Evolutionary conservation across 2,888 invertebrate genomes (phyloP).

Genomic region (Augochlorella aurata): DNA sequence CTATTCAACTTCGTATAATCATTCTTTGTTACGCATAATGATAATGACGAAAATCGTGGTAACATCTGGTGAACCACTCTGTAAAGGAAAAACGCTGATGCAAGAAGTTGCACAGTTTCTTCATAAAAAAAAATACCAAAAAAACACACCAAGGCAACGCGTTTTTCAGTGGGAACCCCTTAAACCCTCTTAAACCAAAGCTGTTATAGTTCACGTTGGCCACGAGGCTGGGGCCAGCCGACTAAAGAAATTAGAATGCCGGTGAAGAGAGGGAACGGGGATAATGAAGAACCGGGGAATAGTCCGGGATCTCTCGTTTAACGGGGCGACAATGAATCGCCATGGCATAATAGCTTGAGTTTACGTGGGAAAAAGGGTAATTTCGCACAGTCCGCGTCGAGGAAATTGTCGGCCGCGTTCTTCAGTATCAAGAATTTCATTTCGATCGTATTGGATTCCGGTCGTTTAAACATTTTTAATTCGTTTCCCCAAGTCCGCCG

Average conservation of each 20-base stretch:
- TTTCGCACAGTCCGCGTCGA: constrained; percentile 21
- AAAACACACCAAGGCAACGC: too few species aligned
- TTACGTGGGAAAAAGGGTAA: constrained; percentile 41
- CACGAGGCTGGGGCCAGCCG: too few species aligned
- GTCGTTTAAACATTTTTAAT: neutral
- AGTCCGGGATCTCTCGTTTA: constrained; percentile 21
- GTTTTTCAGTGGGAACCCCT: too few species aligned
- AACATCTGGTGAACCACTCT: too few species aligned
- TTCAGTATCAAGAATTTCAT: constrained; percentile 18
- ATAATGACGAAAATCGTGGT: too few species aligned
- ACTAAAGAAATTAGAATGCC: neutral
- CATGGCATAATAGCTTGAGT: constrained; percentile 41
- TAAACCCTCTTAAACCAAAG: neutral
- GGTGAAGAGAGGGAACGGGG: constrained; percentile 4
- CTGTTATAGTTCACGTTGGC: neutral
- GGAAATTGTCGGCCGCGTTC: constrained; percentile 16
- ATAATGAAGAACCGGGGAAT: neutral
- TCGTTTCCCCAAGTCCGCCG: neutral
- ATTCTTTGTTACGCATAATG: too few species aligned
- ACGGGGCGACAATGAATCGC: constrained; percentile 42
- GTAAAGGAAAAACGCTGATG: too few species aligned
- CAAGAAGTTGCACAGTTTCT: too few species aligned
- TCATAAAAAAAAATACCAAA: too few species aligned
- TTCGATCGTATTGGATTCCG: neutral
- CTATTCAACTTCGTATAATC: too few species aligned